Evolutionary conservation across 2,797 vertebrate species (phyloP).

Genomic region (Phaenicophaeus curvirostris): DNA sequence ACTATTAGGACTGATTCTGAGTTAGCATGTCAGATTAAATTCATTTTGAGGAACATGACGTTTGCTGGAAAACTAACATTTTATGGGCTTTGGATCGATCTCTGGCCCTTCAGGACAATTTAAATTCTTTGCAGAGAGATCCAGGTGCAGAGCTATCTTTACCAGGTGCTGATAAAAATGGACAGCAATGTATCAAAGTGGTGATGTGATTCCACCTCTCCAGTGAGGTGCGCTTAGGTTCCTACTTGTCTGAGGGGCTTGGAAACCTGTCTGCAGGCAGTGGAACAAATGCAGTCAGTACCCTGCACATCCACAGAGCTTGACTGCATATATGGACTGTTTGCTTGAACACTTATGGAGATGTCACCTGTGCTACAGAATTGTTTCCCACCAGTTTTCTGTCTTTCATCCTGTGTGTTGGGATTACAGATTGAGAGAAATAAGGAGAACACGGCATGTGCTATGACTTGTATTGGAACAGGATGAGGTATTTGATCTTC

Average conservation of each 20-base stretch:
- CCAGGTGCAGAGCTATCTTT: not conserved
- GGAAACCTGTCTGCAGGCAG: not conserved
- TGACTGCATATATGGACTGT: accelerated
- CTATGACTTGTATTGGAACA: not conserved
- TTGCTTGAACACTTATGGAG: not conserved
- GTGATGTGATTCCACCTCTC: not conserved
- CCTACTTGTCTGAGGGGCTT: not conserved
- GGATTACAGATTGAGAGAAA: not conserved
- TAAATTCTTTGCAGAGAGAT: not conserved
- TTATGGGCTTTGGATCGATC: not conserved
- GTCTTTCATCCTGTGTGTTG: not conserved
- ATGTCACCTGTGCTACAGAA: not conserved
- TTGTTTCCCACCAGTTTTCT: not conserved
- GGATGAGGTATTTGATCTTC: not conserved
- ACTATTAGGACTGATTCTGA: not conserved
- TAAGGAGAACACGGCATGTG: not conserved
- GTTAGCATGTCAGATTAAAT: not conserved
- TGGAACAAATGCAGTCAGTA: not conserved
- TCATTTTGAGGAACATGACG: not conserved
- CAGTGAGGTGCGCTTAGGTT: not conserved
- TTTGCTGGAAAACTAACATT: not conserved
- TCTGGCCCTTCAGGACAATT: not conserved
- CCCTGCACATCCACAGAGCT: not conserved
- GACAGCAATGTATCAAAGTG: not conserved
- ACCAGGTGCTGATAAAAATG: not conserved